Evolutionary conservation across 1,140 invertebrate genomes (phyloP), one percentile per base, ranked within the genome.

Genomic region (Nephila pilipes): DNA sequence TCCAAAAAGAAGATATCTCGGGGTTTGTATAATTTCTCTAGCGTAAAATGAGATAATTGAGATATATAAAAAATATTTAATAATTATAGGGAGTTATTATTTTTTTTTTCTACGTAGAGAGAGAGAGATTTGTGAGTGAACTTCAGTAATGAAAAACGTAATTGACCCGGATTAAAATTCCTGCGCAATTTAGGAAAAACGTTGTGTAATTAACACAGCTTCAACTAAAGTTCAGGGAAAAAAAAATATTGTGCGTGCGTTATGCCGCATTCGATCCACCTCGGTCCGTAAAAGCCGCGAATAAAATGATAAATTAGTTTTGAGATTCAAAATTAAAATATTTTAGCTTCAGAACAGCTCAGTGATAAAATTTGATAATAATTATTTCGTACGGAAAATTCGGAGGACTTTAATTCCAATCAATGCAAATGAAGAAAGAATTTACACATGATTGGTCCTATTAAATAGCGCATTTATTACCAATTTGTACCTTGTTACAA

Each of bases 1-100:
- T 25, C 57, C 22, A 14, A 25, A 25, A 65, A 65, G 63, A 65
- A 65, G 25, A 25, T 60, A 32, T 80, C 32, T 80, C 8, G 36
- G 32, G 18, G 75, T 32, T 80, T 46, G 18, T 80, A 46, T 80
- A 80, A 36, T 80, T 80, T 80, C 36, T 80, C 29, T 32, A 32
- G 32, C 75, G 80, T 83, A 54, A 83, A 83, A 83, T 54, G 80
- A 83, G 80, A 83, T 83, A 83, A 83, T 83, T 83, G 25, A 20
- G 36, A 25, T 10, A 83, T 22, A 83, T 20, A 81, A 83, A 83
- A 54, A 38, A 25, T 46, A 36, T 80, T 38, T 22, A 80, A 80
- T 80, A 80, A 83, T 54, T 83, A 54, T 46, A 54, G 22, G n/a
- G 80, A 46, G 38, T 4, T 25, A 46, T 25, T 46, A 22, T 81